These are phyloP conservation scores for Syngnathus floridae DNA, from an alignment of 2,113 vertebrate genomes.

Conservation along the genomic window DNA sequence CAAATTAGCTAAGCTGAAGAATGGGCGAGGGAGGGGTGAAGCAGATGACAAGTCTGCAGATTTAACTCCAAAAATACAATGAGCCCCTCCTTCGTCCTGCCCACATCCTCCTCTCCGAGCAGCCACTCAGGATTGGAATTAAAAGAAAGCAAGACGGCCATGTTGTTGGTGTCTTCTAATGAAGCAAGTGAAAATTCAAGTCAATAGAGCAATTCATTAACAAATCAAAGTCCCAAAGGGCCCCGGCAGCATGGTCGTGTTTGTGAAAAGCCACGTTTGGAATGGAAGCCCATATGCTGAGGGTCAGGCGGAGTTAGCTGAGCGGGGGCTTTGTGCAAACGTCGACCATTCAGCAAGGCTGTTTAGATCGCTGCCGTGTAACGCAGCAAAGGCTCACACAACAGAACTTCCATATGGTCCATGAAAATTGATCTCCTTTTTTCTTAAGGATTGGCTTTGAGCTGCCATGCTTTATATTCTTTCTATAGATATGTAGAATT, in stretches of 20 bases:
- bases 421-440: constrained; percentile 86
- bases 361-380: constrained; percentile 91
- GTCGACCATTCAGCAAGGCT: constrained; percentile 89
- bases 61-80: constrained; percentile 83
- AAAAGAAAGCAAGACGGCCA: constrained; percentile 66
- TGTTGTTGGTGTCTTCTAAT: constrained; percentile 89
- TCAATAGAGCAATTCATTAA: constrained; percentile 99
- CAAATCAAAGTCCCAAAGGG: constrained; percentile 96
- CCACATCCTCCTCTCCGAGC: constrained; percentile 45
- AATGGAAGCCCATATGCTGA: constrained; percentile 92
- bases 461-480: neutral
- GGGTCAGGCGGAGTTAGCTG: constrained; percentile 90
- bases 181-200: constrained; percentile 92
- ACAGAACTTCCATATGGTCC: constrained; percentile 99
- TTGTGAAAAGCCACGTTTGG: constrained; percentile 85
- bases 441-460: constrained; percentile 77
- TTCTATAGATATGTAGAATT: neutral
- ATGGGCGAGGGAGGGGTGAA: constrained; percentile 52
- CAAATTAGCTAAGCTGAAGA: constrained; percentile 82
- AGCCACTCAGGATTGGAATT: constrained; percentile 45
- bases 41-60: constrained; percentile 81
- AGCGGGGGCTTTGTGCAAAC: constrained; percentile 79
- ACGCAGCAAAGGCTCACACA: constrained; percentile 86
- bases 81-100: constrained; percentile 30
- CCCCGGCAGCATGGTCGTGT: constrained; percentile 77